Percentiles rank a stretch among this genome's conserved stretches.
These are phyloP conservation scores for Masticophis lateralis DNA, from an alignment of 2,797 vertebrate genomes.

Conservation along the genomic window DNA sequence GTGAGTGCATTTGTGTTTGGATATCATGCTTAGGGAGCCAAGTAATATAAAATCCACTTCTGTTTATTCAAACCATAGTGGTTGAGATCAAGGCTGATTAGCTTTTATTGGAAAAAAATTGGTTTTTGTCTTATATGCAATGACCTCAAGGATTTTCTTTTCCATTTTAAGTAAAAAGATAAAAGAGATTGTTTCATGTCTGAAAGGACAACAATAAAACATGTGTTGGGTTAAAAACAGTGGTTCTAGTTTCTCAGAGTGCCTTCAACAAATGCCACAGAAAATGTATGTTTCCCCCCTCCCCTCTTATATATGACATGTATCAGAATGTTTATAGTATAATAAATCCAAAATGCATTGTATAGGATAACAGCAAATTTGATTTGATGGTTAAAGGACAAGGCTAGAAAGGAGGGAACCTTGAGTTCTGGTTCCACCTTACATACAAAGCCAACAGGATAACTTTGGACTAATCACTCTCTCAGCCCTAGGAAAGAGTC, in stretches of 20 bases:
- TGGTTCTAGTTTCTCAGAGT: not conserved
- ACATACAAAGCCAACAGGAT: not conserved
- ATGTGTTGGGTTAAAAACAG: not conserved
- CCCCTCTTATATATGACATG: not conserved
- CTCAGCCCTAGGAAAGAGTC: not conserved
- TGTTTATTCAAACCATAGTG: not conserved
- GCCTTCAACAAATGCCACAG: not conserved
- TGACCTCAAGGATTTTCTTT: not conserved
- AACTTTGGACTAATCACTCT: not conserved
- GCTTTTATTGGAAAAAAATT: not conserved
- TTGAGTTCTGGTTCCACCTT: not conserved
- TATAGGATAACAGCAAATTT: not conserved
- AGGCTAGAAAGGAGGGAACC: not conserved
- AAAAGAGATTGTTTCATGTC: conserved; percentile 1
- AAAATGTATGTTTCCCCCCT: not conserved
- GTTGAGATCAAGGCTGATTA: not conserved
- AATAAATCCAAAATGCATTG: not conserved
- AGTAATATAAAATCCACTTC: not conserved
- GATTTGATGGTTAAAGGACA: not conserved
- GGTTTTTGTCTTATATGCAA: not conserved
- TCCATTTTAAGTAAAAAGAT: not conserved
- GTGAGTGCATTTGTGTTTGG: not conserved
- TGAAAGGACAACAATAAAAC: not conserved
- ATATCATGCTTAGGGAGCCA: not conserved
- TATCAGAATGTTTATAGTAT: not conserved